These are phyloP conservation scores for Zonotrichia leucophrys DNA, from an alignment of 2,113 vertebrate species.

Conservation along the genomic window DNA sequence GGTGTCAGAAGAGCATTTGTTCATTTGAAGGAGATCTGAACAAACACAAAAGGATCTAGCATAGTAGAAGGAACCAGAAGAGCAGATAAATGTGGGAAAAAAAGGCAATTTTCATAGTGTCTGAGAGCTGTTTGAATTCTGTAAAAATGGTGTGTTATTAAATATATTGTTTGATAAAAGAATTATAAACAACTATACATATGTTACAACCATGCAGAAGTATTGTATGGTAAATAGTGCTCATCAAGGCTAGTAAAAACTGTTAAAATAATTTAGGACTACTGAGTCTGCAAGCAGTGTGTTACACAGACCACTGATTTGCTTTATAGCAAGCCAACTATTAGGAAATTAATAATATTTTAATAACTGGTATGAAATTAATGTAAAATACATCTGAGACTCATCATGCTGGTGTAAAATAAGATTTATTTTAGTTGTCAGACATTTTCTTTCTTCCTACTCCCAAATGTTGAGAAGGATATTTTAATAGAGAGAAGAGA, in stretches of 20 bases:
- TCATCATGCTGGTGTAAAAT: background rate
- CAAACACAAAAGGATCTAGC: background rate
- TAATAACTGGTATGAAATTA: background rate
- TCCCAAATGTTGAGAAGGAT: background rate
- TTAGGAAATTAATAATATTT: conserved; percentile 1
- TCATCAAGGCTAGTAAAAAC: background rate
- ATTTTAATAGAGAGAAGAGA: background rate
- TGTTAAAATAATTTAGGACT: background rate
- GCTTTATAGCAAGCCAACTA: background rate
- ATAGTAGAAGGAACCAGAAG: background rate
- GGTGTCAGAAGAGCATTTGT: background rate
- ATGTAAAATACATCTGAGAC: background rate
- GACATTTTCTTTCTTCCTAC: background rate
- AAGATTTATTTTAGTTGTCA: background rate
- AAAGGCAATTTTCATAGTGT: background rate
- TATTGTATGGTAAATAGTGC: background rate
- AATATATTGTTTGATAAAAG: background rate
- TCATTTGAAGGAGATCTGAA: background rate
- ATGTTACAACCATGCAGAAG: background rate
- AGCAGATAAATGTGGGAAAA: background rate
- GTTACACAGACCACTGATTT: background rate
- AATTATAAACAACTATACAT: background rate
- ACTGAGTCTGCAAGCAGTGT: background rate
- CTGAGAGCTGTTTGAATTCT: background rate
- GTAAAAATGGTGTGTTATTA: background rate